Base-by-base conservation (phyloP, 92 coral and sea anemone species). In the Nematostella vectensis region DNA sequence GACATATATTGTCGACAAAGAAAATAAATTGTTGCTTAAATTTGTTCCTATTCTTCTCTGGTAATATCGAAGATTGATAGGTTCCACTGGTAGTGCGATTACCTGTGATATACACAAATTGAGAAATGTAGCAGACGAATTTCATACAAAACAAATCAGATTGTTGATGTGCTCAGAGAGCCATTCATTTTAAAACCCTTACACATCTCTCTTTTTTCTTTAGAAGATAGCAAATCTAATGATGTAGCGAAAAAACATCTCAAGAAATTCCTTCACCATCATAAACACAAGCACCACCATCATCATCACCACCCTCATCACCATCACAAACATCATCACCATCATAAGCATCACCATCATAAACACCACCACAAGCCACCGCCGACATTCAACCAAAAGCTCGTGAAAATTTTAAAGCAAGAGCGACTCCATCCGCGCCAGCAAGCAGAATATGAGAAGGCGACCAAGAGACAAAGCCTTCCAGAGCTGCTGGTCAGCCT, bases 401-500 rank as follows among this genome's bases (percentile, higher is more conserved):
- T 66, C n/a, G 72, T 66, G 3, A 25, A 37, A 12, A 43, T 29
- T 29, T 42, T 66, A 31, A 55, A 55, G 44, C 45, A 66, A 25
- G 56, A 54, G 36, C 54, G 57, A 13, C 29, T 43, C 12, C 21
- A 44, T 6, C 25, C 29, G 0, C 53, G 50, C 10, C 45, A 55
- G 25, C 27, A 66, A 11, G 19, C 21, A 1, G 3, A 23, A 11
- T 18, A 27, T 12, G 31, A 36, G 15, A 24, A 1, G 19, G 45
- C 36, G 30, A 66, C 72, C 2, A 66, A 55, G 30, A 59, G 72
- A 9, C 28, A 55, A 16, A 53, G 53, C 27, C 55, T 66, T 9
- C 72, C 72, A 19, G 55, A 66, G 48, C 63, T 66, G 15, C 63
- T 66, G 4, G 55, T 66, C 13, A 66, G 72, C 31, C 63, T 66